phyloP scores from a whole-genome alignment of 2,113 vertebrate species.

The Upupa epops region DNA sequence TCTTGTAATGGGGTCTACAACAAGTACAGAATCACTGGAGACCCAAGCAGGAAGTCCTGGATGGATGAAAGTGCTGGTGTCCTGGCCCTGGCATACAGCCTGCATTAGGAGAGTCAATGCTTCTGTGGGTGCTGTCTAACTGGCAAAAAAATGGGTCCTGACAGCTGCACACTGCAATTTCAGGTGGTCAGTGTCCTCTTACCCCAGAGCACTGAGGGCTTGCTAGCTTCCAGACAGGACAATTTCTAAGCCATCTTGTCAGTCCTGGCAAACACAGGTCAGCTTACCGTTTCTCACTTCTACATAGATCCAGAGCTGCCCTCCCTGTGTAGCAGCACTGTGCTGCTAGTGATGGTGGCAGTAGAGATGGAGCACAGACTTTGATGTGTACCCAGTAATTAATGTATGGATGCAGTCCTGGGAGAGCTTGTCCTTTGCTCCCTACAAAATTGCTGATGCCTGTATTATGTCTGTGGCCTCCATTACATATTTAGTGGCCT shows the following conservation, averaged over 20 bases:
- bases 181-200: not conserved
- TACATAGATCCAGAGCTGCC: not conserved
- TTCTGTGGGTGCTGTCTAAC: not conserved
- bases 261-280: not conserved
- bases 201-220: not conserved
- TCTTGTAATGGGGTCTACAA: not conserved
- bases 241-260: not conserved
- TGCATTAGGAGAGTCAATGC: not conserved
- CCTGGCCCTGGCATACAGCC: not conserved
- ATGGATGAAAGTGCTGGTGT: not conserved
- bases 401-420: not conserved
- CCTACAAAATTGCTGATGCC: not conserved
- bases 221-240: not conserved
- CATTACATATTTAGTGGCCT: not conserved
- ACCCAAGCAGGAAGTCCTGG: not conserved
- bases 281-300: not conserved
- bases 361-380: not conserved
- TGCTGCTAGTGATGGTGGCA: not conserved
- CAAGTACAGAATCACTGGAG: not conserved
- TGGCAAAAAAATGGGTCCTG: not conserved
- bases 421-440: not conserved
- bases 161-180: not conserved
- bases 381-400: not conserved
- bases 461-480: not conserved
- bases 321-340: rapidly evolving